phyloP scores from a whole-genome alignment of 2,888 invertebrate genomes.

The Eucera pruinosa region DNA sequence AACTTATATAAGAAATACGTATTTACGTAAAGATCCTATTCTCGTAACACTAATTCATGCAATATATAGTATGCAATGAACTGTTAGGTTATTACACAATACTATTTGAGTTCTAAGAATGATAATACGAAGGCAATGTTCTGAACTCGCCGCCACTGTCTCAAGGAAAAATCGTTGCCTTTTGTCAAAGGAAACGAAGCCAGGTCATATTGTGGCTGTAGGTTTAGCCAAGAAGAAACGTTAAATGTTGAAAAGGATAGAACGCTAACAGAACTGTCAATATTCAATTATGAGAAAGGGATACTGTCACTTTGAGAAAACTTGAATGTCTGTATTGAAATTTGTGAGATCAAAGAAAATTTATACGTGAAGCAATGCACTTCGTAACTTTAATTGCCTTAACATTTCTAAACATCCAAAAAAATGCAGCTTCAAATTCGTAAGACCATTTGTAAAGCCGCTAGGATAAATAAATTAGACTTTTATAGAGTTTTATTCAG shows the following conservation, averaged over 20 bases:
- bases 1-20: no score
- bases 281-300: background rate
- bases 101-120: slow-evolving; percentile 25
- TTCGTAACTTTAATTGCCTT: no score
- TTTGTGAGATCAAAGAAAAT: no score
- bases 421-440: background rate
- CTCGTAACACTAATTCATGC: no score
- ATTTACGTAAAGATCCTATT: no score
- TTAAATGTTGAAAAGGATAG: background rate
- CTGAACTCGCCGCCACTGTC: slow-evolving; percentile 17
- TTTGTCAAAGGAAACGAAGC: slow-evolving; percentile 4
- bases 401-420: no score
- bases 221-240: background rate
- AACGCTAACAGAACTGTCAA: background rate
- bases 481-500: no score
- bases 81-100: slow-evolving; percentile 19
- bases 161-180: slow-evolving; percentile 1
- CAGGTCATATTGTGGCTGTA: slow-evolving; percentile 4
- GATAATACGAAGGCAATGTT: slow-evolving; percentile 10
- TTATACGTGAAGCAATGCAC: no score
- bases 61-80: slow-evolving; percentile 45
- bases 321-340: no score
- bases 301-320: background rate
- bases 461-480: no score
- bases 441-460: no score